Evolutionary conservation across 2,113 vertebrate genomes (phyloP).

Genomic region (Archocentrus centrarchus): DNA sequence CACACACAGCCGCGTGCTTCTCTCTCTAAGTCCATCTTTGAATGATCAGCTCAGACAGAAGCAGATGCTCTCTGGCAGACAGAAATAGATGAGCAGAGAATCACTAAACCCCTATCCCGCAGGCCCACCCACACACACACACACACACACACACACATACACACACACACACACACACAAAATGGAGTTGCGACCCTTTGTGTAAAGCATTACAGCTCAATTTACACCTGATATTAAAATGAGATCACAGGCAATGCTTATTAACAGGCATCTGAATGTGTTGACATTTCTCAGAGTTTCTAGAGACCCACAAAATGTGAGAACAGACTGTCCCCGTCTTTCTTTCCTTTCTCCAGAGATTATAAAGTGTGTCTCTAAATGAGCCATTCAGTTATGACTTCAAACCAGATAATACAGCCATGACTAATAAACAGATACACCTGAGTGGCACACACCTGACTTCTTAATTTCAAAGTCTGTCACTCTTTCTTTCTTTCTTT

Average conservation of each 20-base stretch:
- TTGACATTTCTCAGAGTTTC: not conserved
- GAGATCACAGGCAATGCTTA: not conserved
- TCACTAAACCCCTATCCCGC: conserved; percentile 10
- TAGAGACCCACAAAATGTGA: conserved; percentile 7
- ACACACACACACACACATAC: not conserved
- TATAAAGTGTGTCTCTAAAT: not conserved
- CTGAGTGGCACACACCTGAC: not conserved
- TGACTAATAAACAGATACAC: not conserved
- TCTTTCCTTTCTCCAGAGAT: not conserved
- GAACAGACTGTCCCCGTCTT: not conserved
- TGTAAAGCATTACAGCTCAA: conserved; percentile 7
- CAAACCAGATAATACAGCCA: not conserved
- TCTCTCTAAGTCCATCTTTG: conserved; percentile 29
- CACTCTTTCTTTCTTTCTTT: not conserved
- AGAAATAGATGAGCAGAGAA: conserved; percentile 43
- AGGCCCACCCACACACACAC: not conserved
- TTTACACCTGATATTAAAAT: conserved; percentile 6
- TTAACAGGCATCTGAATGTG: not conserved
- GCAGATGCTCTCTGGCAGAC: conserved; percentile 58
- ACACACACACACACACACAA: not conserved
- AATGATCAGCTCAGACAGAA: conserved; percentile 55
- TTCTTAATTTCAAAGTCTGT: not conserved
- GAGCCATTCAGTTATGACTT: not conserved
- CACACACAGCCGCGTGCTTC: not conserved
- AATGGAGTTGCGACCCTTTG: not conserved